These are phyloP conservation scores for Puma concolor DNA, from an alignment of 2,113 vertebrate species.

Conservation along the genomic window DNA sequence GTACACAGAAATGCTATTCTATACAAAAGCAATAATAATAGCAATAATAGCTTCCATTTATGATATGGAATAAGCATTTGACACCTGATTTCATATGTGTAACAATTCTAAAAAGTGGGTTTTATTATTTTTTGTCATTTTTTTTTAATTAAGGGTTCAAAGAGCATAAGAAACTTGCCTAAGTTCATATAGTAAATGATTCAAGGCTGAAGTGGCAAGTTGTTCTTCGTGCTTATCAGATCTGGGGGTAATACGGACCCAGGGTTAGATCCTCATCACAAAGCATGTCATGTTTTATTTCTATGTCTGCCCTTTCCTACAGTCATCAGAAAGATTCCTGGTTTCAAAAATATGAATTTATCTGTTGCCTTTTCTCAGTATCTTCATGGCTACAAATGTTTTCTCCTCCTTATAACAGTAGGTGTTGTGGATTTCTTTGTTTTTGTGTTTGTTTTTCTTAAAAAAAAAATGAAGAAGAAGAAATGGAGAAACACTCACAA, in stretches of 20 bases:
- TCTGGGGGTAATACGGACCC: neutral
- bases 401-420: slow-evolving; percentile 10
- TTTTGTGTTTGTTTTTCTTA: slow-evolving; percentile 13
- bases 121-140: neutral
- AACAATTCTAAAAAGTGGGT: neutral
- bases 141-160: neutral
- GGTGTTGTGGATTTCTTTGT: neutral
- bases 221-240: neutral
- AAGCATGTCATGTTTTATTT: neutral
- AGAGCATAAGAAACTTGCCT: neutral
- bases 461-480: neutral
- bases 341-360: neutral
- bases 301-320: neutral
- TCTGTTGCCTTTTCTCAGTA: neutral
- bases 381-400: neutral
- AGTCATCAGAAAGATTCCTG: neutral
- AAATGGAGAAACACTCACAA: slow-evolving; percentile 55
- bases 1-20: neutral
- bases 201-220: neutral
- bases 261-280: neutral
- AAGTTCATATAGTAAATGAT: neutral
- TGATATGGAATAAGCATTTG: neutral
- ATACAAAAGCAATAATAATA: neutral
- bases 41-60: neutral
- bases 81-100: neutral